Conservation (phyloP, 2,888 invertebrate genomes). For the Pimpla rufipes region DNA sequence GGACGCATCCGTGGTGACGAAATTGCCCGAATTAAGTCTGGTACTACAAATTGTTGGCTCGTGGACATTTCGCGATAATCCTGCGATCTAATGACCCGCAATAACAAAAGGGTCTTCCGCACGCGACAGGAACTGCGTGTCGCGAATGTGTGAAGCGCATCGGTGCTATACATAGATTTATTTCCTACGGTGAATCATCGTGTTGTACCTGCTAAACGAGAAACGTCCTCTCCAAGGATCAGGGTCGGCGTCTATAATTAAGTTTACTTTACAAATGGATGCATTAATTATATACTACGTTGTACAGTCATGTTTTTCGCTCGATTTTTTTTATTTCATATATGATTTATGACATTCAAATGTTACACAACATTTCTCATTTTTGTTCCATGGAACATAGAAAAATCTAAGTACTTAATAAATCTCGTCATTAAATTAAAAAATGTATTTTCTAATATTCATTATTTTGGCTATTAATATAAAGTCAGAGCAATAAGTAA, state of each 20-base stretch:
- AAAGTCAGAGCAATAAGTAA: too few species aligned
- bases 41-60: slow-evolving; percentile 54
- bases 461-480: too few species aligned
- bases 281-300: neutral
- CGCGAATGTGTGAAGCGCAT: slow-evolving; percentile 14
- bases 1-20: slow-evolving; percentile 21
- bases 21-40: slow-evolving; percentile 55
- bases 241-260: too few species aligned
- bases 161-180: neutral
- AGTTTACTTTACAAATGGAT: neutral
- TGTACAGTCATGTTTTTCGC: too few species aligned
- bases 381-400: too few species aligned
- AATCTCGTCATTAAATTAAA: too few species aligned
- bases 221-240: slow-evolving; percentile 3
- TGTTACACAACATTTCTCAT: too few species aligned
- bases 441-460: too few species aligned
- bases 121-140: slow-evolving; percentile 47
- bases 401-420: too few species aligned
- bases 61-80: slow-evolving; percentile 46
- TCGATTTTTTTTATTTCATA: neutral
- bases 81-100: slow-evolving; percentile 21
- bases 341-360: too few species aligned
- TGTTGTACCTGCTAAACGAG: slow-evolving; percentile 18
- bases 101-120: slow-evolving; percentile 50
- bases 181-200: slow-evolving; percentile 20